These are phyloP conservation scores for Drosophila yakuba DNA, from an alignment of 1,140 invertebrate species.

Conservation along the genomic window DNA sequence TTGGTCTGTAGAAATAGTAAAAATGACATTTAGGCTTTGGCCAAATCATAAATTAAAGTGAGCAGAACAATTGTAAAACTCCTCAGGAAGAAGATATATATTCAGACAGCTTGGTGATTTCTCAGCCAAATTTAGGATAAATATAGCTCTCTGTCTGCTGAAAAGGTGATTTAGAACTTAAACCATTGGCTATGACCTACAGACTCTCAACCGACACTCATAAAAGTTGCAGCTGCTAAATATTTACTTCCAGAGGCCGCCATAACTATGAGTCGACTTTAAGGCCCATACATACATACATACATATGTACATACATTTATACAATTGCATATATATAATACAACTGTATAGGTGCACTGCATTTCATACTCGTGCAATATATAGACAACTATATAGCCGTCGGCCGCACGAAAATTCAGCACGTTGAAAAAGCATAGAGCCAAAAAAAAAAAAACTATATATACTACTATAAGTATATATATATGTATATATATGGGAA, in stretches of 20 bases:
- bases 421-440: slow-evolving; percentile 21
- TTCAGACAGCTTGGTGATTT: not conserved
- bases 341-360: not conserved
- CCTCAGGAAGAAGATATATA: too few species aligned
- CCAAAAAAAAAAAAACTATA: slow-evolving; percentile 14
- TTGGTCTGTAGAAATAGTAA: not conserved
- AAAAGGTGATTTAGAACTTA: not conserved
- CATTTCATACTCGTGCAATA: slow-evolving; percentile 6
- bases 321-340: too few species aligned
- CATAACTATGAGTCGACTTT: not conserved
- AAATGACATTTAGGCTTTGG: not conserved
- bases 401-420: slow-evolving; percentile 33
- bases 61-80: not conserved
- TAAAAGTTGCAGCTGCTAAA: slow-evolving; percentile 33
- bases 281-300: slow-evolving; percentile 10
- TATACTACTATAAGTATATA: not conserved
- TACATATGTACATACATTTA: not conserved
- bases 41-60: not conserved
- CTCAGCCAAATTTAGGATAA: not conserved
- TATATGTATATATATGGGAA: slow-evolving; percentile 1
- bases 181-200: slow-evolving; percentile 6
- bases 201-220: not conserved
- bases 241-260: slow-evolving; percentile 23
- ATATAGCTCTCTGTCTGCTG: not conserved
- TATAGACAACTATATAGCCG: slow-evolving; percentile 34